Percentiles rank a stretch among this genome's conserved stretches.
phyloP scores from a whole-genome alignment of 2,888 invertebrate genomes.

The Metellina segmentata region DNA sequence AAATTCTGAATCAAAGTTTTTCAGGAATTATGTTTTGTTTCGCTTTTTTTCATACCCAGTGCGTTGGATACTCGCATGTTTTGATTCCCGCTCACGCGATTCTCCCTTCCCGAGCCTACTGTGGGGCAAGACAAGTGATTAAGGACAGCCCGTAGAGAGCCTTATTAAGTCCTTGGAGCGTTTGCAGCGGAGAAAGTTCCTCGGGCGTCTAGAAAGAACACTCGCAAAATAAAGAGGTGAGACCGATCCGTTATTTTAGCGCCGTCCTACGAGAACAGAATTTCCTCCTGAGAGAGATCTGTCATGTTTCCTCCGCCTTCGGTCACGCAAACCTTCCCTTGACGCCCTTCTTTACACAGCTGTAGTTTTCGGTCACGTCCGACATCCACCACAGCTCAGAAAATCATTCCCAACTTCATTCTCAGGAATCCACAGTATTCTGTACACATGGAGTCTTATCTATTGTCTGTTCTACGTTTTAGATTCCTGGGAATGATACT shows the following conservation, averaged over 20 bases:
- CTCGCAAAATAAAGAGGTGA: constrained; percentile 38
- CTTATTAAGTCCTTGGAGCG: constrained; percentile 36
- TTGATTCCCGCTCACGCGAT: too few relatives aligned
- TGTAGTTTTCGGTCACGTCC: constrained; percentile 44
- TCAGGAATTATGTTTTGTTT: too few relatives aligned
- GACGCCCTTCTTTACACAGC: constrained; percentile 1
- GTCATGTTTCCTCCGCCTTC: constrained; percentile 21
- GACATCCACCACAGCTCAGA: neutral
- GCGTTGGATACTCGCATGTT: too few relatives aligned
- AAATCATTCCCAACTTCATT: neutral
- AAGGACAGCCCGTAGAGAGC: constrained; percentile 20
- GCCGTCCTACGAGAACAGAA: constrained; percentile 29
- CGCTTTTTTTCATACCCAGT: too few relatives aligned
- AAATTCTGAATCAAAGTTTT: neutral
- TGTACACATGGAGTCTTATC: too few relatives aligned
- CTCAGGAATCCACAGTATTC: too few relatives aligned
- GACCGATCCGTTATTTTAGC: constrained; percentile 54
- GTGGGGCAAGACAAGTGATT: constrained; percentile 2
- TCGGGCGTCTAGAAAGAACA: constrained; percentile 36
- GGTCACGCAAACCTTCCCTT: constrained; percentile 22
- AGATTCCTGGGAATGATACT: too few relatives aligned
- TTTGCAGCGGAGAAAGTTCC: constrained; percentile 12
- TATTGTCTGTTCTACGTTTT: too few relatives aligned
- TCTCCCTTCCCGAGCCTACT: neutral
- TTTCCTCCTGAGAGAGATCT: constrained; percentile 13